phyloP scores from a whole-genome alignment of 30 jellyfish, hydroid and myxozoan species.

The Chrysaora quinquecirrha region DNA sequence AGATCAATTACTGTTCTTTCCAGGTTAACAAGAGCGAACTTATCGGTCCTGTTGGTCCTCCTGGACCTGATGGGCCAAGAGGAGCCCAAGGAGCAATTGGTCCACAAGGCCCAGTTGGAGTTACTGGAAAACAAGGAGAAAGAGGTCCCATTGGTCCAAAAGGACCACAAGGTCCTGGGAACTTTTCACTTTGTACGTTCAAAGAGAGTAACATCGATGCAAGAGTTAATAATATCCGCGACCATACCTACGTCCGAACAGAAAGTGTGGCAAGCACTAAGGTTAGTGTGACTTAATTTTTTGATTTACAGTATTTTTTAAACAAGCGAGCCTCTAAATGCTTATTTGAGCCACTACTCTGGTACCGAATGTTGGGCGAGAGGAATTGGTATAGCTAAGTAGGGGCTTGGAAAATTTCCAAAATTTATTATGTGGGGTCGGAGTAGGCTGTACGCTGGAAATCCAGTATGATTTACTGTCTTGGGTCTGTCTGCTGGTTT shows the following conservation, averaged over 20 bases:
- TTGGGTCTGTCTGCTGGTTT: no score
- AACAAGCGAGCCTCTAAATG: no score
- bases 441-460: no score
- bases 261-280: conserved; percentile 22
- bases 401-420: no score
- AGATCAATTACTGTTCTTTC: no score
- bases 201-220: background rate
- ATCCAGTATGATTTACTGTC: no score
- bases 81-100: conserved; percentile 54
- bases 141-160: background rate
- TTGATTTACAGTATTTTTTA: no score
- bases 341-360: no score
- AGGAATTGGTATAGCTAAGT: no score
- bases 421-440: no score
- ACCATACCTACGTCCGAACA: conserved; percentile 37
- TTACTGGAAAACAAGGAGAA: conserved; percentile 52
- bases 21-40: conserved; percentile 57
- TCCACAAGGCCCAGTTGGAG: conserved; percentile 53
- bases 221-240: background rate
- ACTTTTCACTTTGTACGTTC: conserved; percentile 37
- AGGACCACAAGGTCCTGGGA: conserved; percentile 66
- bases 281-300: no score
- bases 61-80: conserved; percentile 57
- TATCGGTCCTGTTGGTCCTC: conserved; percentile 57
- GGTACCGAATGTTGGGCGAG: no score